Conservation (phyloP, 2,888 invertebrate genomes). For the Hydroisotoma schaefferi region DNA sequence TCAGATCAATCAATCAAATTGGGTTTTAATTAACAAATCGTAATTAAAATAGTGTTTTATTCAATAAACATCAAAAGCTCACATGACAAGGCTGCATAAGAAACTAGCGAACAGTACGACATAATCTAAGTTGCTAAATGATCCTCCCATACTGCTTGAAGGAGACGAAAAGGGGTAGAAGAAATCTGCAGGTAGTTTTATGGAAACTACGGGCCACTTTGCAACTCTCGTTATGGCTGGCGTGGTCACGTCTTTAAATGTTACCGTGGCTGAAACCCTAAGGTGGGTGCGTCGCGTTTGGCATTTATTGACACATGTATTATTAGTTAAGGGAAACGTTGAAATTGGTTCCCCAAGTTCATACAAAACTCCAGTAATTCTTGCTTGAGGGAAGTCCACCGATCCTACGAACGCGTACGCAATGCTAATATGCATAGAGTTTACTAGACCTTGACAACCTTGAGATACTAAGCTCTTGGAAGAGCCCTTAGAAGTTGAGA, state of each 20-base stretch:
- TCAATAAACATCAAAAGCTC: too few species aligned
- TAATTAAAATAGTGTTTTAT: too few species aligned
- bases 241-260: slow-evolving; percentile 56
- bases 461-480: slow-evolving; percentile 42
- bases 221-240: slow-evolving; percentile 57
- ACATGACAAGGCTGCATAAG: too few species aligned
- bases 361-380: slow-evolving; percentile 53
- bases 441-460: slow-evolving; percentile 52
- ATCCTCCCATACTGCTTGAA: too few species aligned
- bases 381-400: slow-evolving; percentile 55
- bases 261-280: slow-evolving; percentile 52
- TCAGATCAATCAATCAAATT: too few species aligned
- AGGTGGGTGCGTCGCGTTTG: slow-evolving; percentile 46
- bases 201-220: slow-evolving; percentile 62
- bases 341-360: slow-evolving; percentile 40
- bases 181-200: slow-evolving; percentile 67
- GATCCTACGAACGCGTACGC: slow-evolving; percentile 57
- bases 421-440: slow-evolving; percentile 52
- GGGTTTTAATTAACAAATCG: too few species aligned
- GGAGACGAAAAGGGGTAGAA: slow-evolving; percentile 64
- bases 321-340: slow-evolving; percentile 17
- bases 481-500: slow-evolving; percentile 13
- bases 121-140: too few species aligned
- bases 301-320: neutral
- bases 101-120: too few species aligned